Conservation (phyloP, 2,113 vertebrate species). For the Scopus umbretta region DNA sequence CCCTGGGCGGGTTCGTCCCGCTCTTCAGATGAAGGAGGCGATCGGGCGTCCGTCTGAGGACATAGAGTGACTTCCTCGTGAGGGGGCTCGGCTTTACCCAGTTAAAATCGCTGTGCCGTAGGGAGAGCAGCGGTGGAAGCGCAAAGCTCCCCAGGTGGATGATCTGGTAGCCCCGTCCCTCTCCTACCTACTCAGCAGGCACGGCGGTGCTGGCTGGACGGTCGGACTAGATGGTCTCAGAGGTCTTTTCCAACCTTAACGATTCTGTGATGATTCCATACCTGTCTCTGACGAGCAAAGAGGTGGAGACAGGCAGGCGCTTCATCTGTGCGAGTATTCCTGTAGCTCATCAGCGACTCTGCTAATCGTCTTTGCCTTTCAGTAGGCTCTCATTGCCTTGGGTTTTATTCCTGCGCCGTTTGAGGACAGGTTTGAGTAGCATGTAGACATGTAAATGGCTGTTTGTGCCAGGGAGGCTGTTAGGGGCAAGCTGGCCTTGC, state of each 20-base stretch:
- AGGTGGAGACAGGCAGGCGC: accelerated
- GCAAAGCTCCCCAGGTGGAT: accelerated
- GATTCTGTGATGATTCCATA: too few species aligned
- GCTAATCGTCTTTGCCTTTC: not conserved
- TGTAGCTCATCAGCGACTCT: not conserved
- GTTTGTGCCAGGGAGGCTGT: not conserved
- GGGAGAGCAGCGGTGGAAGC: not conserved
- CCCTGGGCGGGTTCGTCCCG: accelerated
- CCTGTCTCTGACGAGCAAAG: not conserved
- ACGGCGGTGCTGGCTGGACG: too few species aligned
- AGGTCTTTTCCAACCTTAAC: too few species aligned
- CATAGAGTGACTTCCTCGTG: not conserved
- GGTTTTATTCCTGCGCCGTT: not conserved
- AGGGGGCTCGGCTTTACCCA: not conserved
- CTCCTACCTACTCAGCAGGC: not conserved
- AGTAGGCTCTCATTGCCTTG: not conserved
- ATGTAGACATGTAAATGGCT: not conserved
- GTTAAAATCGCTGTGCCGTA: not conserved
- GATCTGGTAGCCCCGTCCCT: too few species aligned
- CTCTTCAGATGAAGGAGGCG: not conserved
- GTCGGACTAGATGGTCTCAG: too few species aligned
- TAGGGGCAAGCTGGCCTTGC: not conserved
- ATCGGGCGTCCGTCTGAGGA: not conserved
- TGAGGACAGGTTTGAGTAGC: not conserved
- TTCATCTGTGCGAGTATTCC: not conserved